Conservation (phyloP, 1,140 invertebrate species). For the Papilio dardanus region DNA sequence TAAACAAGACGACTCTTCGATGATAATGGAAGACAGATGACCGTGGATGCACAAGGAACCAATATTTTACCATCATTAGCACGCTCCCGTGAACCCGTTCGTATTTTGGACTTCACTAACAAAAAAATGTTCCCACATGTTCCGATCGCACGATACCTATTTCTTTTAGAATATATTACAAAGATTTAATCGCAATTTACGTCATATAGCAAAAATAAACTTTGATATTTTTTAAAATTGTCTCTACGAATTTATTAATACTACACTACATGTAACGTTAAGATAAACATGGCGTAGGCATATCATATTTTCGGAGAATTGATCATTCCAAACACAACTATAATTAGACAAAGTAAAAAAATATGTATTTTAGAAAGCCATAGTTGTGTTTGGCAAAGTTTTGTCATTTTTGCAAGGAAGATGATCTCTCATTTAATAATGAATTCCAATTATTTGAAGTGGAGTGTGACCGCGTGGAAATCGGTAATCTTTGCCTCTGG, state of each 20-base stretch:
- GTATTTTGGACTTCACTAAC: background rate
- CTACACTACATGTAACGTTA: background rate
- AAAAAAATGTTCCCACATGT: background rate
- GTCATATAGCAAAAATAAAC: slow-evolving; percentile 1
- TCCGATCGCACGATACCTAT: background rate
- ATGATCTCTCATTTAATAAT: no score
- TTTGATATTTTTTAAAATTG: background rate
- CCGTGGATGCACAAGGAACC: background rate
- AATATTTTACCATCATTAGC: slow-evolving; percentile 18
- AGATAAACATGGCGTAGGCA: no score
- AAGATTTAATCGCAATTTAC: background rate
- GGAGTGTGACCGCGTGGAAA: no score
- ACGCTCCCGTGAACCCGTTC: background rate
- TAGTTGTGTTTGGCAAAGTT: no score
- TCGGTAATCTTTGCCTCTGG: no score
- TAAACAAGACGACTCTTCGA: background rate
- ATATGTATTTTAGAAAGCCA: no score
- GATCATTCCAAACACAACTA: no score
- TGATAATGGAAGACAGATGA: background rate
- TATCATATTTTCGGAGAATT: no score
- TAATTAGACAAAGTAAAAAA: no score
- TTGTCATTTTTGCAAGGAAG: no score
- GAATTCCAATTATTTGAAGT: background rate
- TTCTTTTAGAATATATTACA: background rate
- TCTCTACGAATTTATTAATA: background rate